Evolutionary conservation across 2,797 vertebrate genomes (phyloP), one percentile per base, ranked within the genome.

Genomic region (Trematomus bernacchii): DNA sequence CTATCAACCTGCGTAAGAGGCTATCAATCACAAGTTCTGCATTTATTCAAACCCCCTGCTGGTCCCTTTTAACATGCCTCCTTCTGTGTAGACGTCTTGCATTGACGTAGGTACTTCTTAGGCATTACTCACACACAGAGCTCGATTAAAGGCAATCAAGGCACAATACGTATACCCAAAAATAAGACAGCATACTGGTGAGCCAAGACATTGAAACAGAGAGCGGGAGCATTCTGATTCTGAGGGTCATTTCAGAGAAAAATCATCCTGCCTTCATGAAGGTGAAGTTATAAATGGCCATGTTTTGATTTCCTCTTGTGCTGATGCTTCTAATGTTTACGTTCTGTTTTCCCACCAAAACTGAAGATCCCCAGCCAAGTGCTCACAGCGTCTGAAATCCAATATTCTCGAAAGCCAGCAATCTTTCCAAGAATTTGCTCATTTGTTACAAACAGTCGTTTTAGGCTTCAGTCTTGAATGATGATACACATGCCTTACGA

Each of bases 1-100:
- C 33, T 9, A 37, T 37, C 57, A 53, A 54, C 65, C 40, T 46
- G 64, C 44, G 37, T 44, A 51, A 67, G 66, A 79, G 19, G 47
- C 48, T 58, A 63, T 55, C 61, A 54, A 48, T 13, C 58, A 21
- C 33, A 21, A 33, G 66, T 54, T 71, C 8, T 30, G 40, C 23
- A 54, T 44, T 18, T 7, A 51, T 50, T 63, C 6, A 54, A 27
- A 50, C 4, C 40, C 46, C 15, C 1, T 9, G 16, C 16, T 9
- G 21, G 50, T 64, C 53, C 55, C 7, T 15, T 58, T 66, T 50
- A 50, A 51, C 18, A 37, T 19, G 37, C 33, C 53, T 50, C 50
- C 13, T 8, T 37, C 46, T 16, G 23, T 67, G 40, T 18, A 52
- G 55, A 33, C 12, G 47, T n/a, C 23, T 40, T 40, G 8, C 46